phyloP scores from a whole-genome alignment of 2,888 invertebrate species.

The Tolmerus cingulatus region DNA sequence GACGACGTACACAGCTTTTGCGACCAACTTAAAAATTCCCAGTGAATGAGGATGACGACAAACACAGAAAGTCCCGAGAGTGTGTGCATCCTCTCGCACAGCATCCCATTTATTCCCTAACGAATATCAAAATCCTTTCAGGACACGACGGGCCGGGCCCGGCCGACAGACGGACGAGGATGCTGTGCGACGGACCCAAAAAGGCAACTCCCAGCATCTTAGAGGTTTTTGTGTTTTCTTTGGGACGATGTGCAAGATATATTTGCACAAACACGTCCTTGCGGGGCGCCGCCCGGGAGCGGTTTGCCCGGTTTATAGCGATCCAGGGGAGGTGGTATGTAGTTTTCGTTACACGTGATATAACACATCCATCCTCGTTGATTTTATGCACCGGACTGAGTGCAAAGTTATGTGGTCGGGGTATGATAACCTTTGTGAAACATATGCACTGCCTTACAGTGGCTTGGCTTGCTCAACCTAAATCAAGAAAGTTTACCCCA shows the following conservation, averaged over 20 bases:
- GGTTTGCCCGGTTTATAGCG: conserved; percentile 13
- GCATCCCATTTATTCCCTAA: conserved; percentile 28
- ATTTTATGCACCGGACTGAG: conserved; percentile 30
- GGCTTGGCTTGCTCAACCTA: conserved; percentile 24
- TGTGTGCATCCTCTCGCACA: conserved; percentile 3
- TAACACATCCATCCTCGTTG: conserved; percentile 31
- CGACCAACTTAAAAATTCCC: conserved; percentile 20
- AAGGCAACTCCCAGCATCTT: not conserved
- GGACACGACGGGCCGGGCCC: not conserved
- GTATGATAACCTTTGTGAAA: conserved; percentile 10
- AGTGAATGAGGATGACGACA: conserved; percentile 8
- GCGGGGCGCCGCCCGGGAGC: not conserved
- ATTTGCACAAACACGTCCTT: conserved; percentile 11
- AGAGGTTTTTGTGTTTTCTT: conserved; percentile 1
- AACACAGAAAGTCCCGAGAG: not conserved
- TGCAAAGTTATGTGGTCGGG: conserved; percentile 7
- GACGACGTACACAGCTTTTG: not conserved
- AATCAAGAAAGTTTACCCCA: conserved; percentile 11
- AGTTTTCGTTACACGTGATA: conserved; percentile 26
- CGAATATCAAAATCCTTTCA: conserved; percentile 40
- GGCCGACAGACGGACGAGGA: not conserved
- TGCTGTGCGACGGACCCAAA: not conserved
- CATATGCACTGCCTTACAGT: conserved; percentile 29
- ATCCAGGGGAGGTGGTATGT: not conserved
- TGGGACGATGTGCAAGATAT: not conserved